These are phyloP conservation scores for Adelges cooleyi DNA, from an alignment of 1,140 invertebrate species.

Conservation along the genomic window DNA sequence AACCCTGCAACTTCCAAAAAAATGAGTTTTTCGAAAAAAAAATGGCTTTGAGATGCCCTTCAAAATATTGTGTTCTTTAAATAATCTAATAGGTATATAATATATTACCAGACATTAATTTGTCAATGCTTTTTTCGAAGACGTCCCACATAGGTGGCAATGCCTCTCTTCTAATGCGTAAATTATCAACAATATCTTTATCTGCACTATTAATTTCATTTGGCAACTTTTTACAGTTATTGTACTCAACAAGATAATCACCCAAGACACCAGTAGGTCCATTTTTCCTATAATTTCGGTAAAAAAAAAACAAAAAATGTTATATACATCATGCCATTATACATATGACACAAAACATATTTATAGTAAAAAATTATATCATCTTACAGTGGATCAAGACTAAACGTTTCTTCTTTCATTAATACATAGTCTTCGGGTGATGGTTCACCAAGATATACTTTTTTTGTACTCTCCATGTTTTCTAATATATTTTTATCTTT, in stretches of 20 bases:
- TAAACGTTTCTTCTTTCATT: conserved; percentile 36
- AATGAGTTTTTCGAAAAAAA: too few species aligned
- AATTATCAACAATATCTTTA: conserved; percentile 33
- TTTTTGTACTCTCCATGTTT: not conserved
- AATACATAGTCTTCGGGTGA: conserved; percentile 36
- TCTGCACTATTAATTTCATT: conserved; percentile 30
- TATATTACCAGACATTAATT: conserved; percentile 9
- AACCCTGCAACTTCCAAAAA: too few species aligned
- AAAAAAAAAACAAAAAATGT: too few species aligned
- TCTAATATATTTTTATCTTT: not conserved
- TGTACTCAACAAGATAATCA: conserved; percentile 34
- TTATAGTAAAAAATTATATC: too few species aligned
- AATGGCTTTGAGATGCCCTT: too few species aligned
- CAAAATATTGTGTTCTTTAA: too few species aligned
- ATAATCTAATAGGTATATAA: not conserved
- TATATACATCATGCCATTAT: too few species aligned
- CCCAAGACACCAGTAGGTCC: conserved; percentile 30
- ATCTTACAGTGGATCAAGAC: conserved; percentile 32
- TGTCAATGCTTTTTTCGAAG: conserved; percentile 33
- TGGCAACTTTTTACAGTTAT: conserved; percentile 30
- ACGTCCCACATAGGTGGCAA: conserved; percentile 36
- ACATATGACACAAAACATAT: too few species aligned
- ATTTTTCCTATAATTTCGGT: conserved; percentile 20
- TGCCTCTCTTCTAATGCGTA: conserved; percentile 33
- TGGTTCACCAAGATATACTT: conserved; percentile 33